These are phyloP conservation scores for Papilio xuthus DNA, from an alignment of 1,140 invertebrate genomes.

Conservation along the genomic window DNA sequence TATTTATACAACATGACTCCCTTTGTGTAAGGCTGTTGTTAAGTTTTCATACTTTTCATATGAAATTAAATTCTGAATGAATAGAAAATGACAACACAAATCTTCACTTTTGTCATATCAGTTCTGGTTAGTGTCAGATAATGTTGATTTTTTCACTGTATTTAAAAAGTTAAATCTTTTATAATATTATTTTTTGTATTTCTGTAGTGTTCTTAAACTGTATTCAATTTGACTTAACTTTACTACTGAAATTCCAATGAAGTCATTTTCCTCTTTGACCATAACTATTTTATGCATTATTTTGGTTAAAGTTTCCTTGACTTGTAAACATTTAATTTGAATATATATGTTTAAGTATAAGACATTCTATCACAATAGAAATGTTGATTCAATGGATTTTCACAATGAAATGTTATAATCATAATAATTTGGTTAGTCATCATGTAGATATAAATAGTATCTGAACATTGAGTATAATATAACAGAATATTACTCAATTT, in stretches of 20 bases:
- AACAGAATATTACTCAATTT: not conserved
- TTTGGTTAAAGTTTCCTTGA: constrained; percentile 1
- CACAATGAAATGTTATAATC: constrained; percentile 4
- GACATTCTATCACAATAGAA: constrained; percentile 10
- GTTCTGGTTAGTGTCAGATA: not conserved
- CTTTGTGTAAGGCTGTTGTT: no score
- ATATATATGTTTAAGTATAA: not conserved
- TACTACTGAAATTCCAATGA: not conserved
- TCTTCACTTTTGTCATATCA: not conserved
- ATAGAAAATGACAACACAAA: no score
- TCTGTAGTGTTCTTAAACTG: not conserved
- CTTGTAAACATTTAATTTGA: constrained; percentile 4
- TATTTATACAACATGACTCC: no score
- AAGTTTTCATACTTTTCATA: no score
- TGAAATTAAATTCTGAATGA: no score
- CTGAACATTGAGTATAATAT: not conserved
- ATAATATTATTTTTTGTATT: not conserved
- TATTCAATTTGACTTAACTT: not conserved
- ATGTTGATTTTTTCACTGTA: not conserved
- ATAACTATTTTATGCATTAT: constrained; percentile 9
- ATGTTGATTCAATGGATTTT: constrained; percentile 2
- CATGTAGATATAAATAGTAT: not conserved
- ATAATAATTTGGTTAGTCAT: constrained; percentile 10
- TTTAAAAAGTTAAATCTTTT: not conserved
- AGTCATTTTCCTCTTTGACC: not conserved